Evolutionary conservation across 2,797 vertebrate genomes (phyloP).

Genomic region (Dendrocincla fuliginosa): DNA sequence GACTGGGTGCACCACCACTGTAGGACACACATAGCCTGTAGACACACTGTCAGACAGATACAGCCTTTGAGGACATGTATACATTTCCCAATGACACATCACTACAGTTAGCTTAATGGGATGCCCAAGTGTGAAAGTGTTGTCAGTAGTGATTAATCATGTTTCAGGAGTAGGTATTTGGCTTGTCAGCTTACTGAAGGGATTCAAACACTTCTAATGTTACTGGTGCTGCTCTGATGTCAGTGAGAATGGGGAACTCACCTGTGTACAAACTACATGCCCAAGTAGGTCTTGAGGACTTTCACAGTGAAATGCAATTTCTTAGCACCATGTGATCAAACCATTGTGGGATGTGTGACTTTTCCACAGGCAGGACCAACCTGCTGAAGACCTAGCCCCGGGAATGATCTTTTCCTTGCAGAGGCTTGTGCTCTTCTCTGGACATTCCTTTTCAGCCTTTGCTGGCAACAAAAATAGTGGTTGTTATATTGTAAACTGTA

Average conservation of each 20-base stretch:
- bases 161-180: neutral
- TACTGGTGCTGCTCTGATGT: neutral
- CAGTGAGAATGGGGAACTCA: neutral
- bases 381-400: neutral
- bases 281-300: neutral
- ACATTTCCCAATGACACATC: neutral
- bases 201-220: neutral
- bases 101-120: neutral
- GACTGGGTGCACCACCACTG: neutral
- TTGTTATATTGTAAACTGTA: neutral
- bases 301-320: accelerated
- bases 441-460: neutral
- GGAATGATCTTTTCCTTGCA: neutral
- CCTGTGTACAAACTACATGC: neutral
- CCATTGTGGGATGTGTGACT: accelerated
- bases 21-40: neutral
- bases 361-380: neutral
- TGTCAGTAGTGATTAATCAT: neutral
- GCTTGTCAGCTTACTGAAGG: neutral
- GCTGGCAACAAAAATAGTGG: neutral
- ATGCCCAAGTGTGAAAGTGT: neutral
- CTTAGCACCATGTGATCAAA: neutral
- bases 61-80: neutral
- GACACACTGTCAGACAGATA: neutral
- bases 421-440: neutral